phyloP scores from a whole-genome alignment of 2,888 invertebrate species.

The Ceramica pisi region DNA sequence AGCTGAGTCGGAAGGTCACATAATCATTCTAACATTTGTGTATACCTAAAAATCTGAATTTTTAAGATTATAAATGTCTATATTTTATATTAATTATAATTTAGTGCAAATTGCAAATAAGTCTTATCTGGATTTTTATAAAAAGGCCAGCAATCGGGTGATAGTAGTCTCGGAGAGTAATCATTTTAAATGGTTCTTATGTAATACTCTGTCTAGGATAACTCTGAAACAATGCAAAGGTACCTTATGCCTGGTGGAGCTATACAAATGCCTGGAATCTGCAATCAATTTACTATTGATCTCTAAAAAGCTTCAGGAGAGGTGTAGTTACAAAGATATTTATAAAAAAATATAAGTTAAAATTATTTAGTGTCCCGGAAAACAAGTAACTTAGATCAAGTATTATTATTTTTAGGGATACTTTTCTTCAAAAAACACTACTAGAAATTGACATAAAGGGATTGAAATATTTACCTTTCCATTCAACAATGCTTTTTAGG shows the following conservation, averaged over 20 bases:
- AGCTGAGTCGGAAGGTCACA: conserved; percentile 11
- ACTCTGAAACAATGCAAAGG: conserved; percentile 8
- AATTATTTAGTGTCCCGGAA: not conserved
- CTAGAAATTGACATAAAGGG: no score
- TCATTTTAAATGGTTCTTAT: conserved; percentile 37
- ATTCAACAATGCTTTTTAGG: not conserved
- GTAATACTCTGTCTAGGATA: conserved; percentile 20
- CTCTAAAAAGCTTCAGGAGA: not conserved
- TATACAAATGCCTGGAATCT: not conserved
- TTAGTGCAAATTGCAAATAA: conserved; percentile 40
- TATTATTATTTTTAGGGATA: not conserved
- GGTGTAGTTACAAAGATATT: not conserved
- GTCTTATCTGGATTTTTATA: conserved; percentile 34
- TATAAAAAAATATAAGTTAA: not conserved
- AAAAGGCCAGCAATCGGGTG: conserved; percentile 19
- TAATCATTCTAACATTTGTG: not conserved
- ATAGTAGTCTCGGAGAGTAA: conserved; percentile 13
- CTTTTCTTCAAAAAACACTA: not conserved
- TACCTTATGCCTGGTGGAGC: not conserved
- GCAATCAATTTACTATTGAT: not conserved
- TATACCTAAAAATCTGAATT: conserved; percentile 1
- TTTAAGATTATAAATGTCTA: conserved; percentile 31
- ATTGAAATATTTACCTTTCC: no score
- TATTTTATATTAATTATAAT: conserved; percentile 13
- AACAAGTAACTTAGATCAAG: not conserved